Evolutionary conservation across 1,140 invertebrate species (phyloP).

Genomic region (Galendromus occidentalis): DNA sequence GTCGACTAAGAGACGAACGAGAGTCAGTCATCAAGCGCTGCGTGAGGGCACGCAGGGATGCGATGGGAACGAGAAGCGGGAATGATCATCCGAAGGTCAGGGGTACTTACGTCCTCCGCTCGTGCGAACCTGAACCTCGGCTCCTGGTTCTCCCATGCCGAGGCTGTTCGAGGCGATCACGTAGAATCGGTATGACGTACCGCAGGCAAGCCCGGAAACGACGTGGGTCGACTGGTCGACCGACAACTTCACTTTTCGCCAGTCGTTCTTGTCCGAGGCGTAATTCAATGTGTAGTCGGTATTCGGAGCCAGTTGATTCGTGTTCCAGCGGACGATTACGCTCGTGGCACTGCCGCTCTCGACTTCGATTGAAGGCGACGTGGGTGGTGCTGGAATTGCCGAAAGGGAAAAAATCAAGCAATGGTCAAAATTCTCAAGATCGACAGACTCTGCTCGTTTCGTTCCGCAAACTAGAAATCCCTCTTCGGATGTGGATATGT

Average conservation of each 20-base stretch:
- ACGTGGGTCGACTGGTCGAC: conserved; percentile 5
- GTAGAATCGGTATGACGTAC: conserved; percentile 9
- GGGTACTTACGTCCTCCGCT: conserved; percentile 5
- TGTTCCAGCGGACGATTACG: conserved; percentile 1
- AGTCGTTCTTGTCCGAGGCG: conserved; percentile 3
- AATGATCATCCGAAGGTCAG: neutral
- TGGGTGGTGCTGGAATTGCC: neutral
- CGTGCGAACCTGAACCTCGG: conserved; percentile 5
- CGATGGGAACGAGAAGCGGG: neutral
- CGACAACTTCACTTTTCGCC: neutral
- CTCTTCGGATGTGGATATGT: no score
- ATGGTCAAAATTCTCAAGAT: no score
- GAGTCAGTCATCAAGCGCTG: neutral
- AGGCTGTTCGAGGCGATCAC: conserved; percentile 11
- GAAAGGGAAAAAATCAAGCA: neutral
- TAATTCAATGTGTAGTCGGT: conserved; percentile 2
- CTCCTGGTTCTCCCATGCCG: conserved; percentile 5
- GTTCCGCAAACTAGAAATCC: no score
- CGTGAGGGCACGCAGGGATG: neutral
- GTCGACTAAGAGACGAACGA: neutral
- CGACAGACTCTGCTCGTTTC: no score
- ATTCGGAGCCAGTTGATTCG: neutral
- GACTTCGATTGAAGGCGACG: neutral
- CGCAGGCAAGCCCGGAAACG: neutral
- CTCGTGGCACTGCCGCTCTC: neutral